phyloP scores from a whole-genome alignment of 2,888 invertebrate species.

The Pyrrhia umbra region DNA sequence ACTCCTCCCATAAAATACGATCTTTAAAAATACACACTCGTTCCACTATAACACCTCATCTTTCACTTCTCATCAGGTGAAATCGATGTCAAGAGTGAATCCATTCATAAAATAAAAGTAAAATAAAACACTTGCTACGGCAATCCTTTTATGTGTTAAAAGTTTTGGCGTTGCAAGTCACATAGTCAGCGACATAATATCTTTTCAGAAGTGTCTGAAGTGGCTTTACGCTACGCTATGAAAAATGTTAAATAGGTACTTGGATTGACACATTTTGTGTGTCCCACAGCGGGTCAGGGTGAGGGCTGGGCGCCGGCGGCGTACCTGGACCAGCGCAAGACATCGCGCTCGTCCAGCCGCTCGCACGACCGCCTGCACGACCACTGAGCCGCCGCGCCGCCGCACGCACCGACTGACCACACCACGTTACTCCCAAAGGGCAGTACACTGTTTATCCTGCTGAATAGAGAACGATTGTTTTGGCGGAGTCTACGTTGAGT shows the following conservation, averaged over 20 bases:
- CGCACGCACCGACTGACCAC: conserved; percentile 19
- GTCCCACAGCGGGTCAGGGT: conserved; percentile 89
- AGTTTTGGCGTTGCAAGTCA: too few relatives aligned
- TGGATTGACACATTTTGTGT: conserved; percentile 1
- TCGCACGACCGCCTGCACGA: conserved; percentile 91
- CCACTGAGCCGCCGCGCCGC: conserved; percentile 76
- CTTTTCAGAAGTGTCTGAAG: not conserved
- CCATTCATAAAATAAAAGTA: too few relatives aligned
- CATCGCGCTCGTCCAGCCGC: conserved; percentile 93
- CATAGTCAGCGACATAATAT: too few relatives aligned
- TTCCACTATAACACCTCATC: too few relatives aligned
- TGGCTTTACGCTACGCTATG: not conserved
- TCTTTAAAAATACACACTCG: too few relatives aligned
- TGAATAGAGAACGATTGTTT: conserved; percentile 23
- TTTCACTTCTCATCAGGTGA: too few relatives aligned
- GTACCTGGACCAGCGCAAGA: conserved; percentile 96
- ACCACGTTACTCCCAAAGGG: conserved; percentile 7
- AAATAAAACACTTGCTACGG: too few relatives aligned
- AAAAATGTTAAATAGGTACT: not conserved
- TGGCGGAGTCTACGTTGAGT: conserved; percentile 24
- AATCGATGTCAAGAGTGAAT: too few relatives aligned
- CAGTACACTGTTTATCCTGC: conserved; percentile 26
- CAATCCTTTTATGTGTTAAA: too few relatives aligned
- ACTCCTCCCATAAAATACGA: too few relatives aligned
- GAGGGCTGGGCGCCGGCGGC: conserved; percentile 99